phyloP scores from a whole-genome alignment of 2,797 vertebrate species.

The Aeoliscus strigatus region DNA sequence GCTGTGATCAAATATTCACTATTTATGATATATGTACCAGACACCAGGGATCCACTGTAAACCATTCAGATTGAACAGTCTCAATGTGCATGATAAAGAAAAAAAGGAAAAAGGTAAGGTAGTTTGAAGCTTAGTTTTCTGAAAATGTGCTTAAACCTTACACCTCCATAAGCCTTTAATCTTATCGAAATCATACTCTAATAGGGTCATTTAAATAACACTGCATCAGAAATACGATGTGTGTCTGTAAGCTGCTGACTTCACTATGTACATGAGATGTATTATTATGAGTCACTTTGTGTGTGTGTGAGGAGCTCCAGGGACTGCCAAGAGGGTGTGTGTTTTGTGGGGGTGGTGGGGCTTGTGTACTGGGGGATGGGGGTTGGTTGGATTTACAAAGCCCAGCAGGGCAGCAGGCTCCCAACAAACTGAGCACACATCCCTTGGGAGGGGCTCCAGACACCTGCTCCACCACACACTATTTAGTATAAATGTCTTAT shows the following conservation, averaged over 20 bases:
- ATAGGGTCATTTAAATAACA: slow-evolving; percentile 52
- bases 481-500: too few relatives aligned
- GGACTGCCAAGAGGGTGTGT: slow-evolving; percentile 1
- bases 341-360: too few relatives aligned
- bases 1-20: too few relatives aligned
- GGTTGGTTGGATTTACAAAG: slow-evolving; percentile 2
- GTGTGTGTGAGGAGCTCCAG: slow-evolving; percentile 5
- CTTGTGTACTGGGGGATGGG: background rate
- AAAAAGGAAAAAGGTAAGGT: too few relatives aligned
- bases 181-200: slow-evolving; percentile 66
- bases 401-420: slow-evolving; percentile 27
- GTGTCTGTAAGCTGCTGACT: slow-evolving; percentile 1
- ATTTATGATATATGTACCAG: too few relatives aligned
- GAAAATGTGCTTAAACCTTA: slow-evolving; percentile 55
- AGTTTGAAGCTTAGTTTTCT: too few relatives aligned
- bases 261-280: slow-evolving; percentile 30
- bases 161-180: slow-evolving; percentile 60
- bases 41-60: too few relatives aligned
- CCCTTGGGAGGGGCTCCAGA: slow-evolving; percentile 14
- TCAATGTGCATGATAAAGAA: too few relatives aligned
- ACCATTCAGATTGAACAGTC: too few relatives aligned
- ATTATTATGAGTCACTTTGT: slow-evolving; percentile 39
- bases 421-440: slow-evolving; percentile 4
- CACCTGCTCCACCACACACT: too few relatives aligned
- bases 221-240: slow-evolving; percentile 17